Evolutionary conservation across 2,888 invertebrate species (phyloP).

Genomic region (Sicus ferrugineus): DNA sequence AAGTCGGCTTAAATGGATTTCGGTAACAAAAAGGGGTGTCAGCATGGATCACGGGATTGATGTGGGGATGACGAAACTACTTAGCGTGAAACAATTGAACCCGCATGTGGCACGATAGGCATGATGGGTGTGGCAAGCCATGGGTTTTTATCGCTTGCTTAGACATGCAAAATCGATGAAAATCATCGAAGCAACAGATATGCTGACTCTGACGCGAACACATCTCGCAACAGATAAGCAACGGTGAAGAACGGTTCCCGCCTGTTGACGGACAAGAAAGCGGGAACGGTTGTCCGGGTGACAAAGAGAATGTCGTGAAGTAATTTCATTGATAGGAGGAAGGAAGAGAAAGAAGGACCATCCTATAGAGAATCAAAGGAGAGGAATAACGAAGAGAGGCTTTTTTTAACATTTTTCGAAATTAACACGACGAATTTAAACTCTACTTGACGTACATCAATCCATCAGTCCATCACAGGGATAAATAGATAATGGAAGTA

Average conservation of each 20-base stretch:
- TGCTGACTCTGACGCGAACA: background rate
- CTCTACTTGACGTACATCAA: too few species aligned
- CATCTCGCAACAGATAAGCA: too few species aligned
- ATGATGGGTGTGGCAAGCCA: too few species aligned
- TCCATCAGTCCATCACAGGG: too few species aligned
- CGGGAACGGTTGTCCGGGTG: slow-evolving; percentile 12
- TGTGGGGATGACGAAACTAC: background rate
- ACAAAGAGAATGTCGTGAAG: slow-evolving; percentile 22
- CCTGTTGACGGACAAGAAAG: background rate
- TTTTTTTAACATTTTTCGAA: too few species aligned
- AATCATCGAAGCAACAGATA: slow-evolving; percentile 27
- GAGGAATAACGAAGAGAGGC: background rate
- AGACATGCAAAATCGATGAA: slow-evolving; percentile 24
- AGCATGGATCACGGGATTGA: background rate
- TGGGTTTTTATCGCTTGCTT: background rate
- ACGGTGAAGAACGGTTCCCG: background rate
- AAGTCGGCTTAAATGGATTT: too few species aligned
- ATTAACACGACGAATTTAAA: too few species aligned
- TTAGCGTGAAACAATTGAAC: slow-evolving; percentile 22
- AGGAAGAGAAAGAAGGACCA: background rate
- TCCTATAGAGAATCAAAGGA: too few species aligned
- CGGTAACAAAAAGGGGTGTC: background rate
- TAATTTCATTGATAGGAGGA: slow-evolving; percentile 3
- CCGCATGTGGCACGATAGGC: background rate
- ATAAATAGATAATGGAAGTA: too few species aligned